Conservation (phyloP, 2,797 vertebrate species). For the Lepus oiostolus region DNA sequence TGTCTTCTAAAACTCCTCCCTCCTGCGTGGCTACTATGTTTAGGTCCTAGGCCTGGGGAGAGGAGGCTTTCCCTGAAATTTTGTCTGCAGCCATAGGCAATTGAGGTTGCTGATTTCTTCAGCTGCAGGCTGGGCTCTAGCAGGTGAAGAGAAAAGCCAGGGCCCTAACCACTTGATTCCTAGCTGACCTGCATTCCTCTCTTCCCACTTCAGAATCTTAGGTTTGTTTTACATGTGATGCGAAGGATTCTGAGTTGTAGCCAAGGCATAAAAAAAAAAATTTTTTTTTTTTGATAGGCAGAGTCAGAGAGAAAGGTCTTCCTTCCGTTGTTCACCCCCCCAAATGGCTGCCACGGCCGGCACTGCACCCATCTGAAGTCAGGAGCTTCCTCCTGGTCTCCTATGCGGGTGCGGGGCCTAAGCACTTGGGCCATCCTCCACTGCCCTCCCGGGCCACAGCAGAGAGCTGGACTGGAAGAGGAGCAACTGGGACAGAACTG, state of each 20-base stretch:
- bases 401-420: no score
- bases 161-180: background rate
- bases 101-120: background rate
- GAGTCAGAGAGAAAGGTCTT: no score
- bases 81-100: background rate
- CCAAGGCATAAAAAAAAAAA: no score
- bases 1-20: background rate
- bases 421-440: no score
- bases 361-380: no score
- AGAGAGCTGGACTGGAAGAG: no score
- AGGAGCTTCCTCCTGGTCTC: no score
- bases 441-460: no score
- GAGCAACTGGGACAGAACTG: no score
- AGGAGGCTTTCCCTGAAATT: background rate
- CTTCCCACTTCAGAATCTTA: background rate
- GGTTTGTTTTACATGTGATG: background rate
- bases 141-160: background rate
- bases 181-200: background rate
- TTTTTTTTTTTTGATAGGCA: no score
- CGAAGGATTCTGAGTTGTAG: background rate
- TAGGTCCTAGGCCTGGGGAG: background rate
- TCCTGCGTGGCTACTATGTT: background rate
- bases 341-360: no score
- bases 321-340: no score
- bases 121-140: background rate